These are phyloP conservation scores for Echeneis naucrates DNA, from an alignment of 2,797 vertebrate genomes.

Conservation along the genomic window DNA sequence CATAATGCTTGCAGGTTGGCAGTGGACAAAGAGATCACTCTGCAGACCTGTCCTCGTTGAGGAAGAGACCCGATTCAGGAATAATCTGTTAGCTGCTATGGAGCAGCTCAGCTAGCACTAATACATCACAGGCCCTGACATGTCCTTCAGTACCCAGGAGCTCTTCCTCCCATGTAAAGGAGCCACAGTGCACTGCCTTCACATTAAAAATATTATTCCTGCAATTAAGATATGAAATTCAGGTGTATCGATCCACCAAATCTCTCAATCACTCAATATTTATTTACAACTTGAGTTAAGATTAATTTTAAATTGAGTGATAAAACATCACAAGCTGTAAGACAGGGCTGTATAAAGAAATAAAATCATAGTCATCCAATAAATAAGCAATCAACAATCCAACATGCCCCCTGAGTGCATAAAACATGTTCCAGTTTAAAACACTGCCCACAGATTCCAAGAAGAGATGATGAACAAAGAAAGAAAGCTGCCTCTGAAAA, in stretches of 20 bases:
- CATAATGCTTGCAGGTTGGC: slow-evolving; percentile 17
- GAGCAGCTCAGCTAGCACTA: slow-evolving; percentile 40
- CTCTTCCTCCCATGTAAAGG: slow-evolving; percentile 22
- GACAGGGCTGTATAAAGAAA: neutral
- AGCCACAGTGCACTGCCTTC: slow-evolving; percentile 1
- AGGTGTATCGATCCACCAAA: neutral
- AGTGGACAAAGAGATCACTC: slow-evolving; percentile 5
- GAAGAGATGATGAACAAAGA: slow-evolving; percentile 9
- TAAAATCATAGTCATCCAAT: neutral
- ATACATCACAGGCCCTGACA: slow-evolving; percentile 56
- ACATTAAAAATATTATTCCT: slow-evolving; percentile 6
- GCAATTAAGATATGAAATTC: slow-evolving; percentile 1
- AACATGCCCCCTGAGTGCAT: neutral
- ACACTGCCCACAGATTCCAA: neutral
- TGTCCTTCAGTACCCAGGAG: slow-evolving; percentile 50
- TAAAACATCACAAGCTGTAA: neutral
- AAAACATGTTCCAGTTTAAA: neutral
- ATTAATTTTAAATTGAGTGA: neutral
- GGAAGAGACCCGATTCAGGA: slow-evolving; percentile 41
- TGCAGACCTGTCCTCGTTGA: slow-evolving; percentile 31
- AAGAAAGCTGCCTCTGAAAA: slow-evolving; percentile 29
- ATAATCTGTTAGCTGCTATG: slow-evolving; percentile 46
- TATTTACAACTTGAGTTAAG: slow-evolving; percentile 1
- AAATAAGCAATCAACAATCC: neutral
- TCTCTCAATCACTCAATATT: neutral